phyloP scores from a whole-genome alignment of 1,140 invertebrate genomes.

The Orchesella cincta region DNA sequence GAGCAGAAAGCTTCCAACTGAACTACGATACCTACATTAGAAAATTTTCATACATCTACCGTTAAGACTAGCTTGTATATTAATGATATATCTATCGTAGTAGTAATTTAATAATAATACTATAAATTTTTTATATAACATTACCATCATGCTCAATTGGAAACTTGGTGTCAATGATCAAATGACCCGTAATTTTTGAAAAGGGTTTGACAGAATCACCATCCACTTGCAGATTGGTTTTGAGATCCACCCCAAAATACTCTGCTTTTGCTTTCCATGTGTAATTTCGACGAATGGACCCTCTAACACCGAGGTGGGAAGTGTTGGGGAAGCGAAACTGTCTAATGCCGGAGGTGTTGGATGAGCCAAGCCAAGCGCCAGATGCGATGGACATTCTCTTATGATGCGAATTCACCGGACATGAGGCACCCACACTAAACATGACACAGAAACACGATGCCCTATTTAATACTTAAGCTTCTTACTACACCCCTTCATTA shows the following conservation, averaged over 20 bases:
- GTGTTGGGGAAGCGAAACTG: slow-evolving; percentile 1
- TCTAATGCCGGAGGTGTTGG: neutral
- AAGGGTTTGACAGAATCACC: neutral
- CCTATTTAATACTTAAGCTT: too few relatives aligned
- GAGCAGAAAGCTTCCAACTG: slow-evolving; percentile 13
- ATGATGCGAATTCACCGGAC: neutral
- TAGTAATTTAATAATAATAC: too few relatives aligned
- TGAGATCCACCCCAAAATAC: slow-evolving; percentile 10
- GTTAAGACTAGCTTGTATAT: neutral
- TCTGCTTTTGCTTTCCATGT: neutral
- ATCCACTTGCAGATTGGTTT: neutral
- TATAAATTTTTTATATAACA: neutral
- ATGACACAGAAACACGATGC: neutral
- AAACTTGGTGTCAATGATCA: neutral
- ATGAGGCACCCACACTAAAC: slow-evolving; percentile 22
- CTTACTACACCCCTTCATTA: too few relatives aligned
- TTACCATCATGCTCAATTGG: slow-evolving; percentile 20
- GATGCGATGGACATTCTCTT: neutral
- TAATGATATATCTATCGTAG: neutral
- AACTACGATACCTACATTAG: neutral
- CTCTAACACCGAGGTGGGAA: neutral
- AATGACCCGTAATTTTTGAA: slow-evolving; percentile 7
- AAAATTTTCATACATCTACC: neutral
- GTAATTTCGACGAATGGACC: neutral
- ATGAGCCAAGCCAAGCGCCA: neutral